phyloP scores from a whole-genome alignment of 1,140 invertebrate species.

The Pinna nobilis region DNA sequence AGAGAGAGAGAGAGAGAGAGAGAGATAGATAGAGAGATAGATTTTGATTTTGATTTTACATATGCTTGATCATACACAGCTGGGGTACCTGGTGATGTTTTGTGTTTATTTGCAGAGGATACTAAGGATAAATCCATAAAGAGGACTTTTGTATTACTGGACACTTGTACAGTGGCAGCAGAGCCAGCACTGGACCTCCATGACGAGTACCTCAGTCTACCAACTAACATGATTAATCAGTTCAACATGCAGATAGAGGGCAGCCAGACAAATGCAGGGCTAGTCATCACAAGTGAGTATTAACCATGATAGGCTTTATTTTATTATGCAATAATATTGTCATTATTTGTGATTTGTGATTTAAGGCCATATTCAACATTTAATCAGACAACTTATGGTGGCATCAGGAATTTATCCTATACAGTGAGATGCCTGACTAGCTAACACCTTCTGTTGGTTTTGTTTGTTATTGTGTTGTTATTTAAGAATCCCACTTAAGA shows the following conservation, averaged over 20 bases:
- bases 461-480: no score
- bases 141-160: slow-evolving; percentile 76
- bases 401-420: no score
- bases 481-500: no score
- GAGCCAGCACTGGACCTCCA: slow-evolving; percentile 96
- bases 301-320: no score
- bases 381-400: background rate
- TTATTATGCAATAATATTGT: background rate
- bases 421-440: no score
- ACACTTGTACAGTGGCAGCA: slow-evolving; percentile 92
- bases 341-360: background rate
- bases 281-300: slow-evolving; percentile 83
- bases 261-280: slow-evolving; percentile 82
- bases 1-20: no score
- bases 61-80: background rate
- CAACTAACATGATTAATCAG: slow-evolving; percentile 83
- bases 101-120: slow-evolving; percentile 41
- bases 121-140: slow-evolving; percentile 27
- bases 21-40: no score
- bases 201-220: slow-evolving; percentile 89
- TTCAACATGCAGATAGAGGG: slow-evolving; percentile 80
- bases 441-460: no score
- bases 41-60: background rate
- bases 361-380: background rate
- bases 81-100: background rate